Conservation (phyloP, 2,888 invertebrate species). For the Cynaeus angustus region DNA sequence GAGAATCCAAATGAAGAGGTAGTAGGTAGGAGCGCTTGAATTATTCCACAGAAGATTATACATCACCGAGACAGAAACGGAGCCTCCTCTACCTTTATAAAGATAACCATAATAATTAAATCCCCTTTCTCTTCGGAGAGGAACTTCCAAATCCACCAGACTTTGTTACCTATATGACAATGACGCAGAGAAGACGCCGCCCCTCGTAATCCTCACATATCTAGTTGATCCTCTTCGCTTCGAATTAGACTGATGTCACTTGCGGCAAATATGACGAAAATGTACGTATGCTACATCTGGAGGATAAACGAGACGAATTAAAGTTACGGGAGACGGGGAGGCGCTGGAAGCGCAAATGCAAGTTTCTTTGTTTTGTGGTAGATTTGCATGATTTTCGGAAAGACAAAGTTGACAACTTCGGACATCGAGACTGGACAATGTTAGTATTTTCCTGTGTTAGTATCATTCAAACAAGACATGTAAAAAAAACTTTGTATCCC, state of each 20-base stretch:
- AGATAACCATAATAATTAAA: constrained; percentile 72
- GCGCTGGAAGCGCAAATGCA: neutral
- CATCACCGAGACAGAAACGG: constrained; percentile 67
- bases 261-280: constrained; percentile 47
- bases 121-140: constrained; percentile 58
- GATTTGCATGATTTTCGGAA: neutral
- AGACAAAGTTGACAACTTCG: no score
- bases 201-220: constrained; percentile 38
- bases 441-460: no score
- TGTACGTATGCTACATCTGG: constrained; percentile 39
- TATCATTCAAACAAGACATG: no score
- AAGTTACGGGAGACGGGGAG: neutral
- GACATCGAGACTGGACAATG: no score
- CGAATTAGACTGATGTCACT: constrained; percentile 52
- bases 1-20: constrained; percentile 67
- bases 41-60: constrained; percentile 70
- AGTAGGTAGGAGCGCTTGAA: constrained; percentile 64
- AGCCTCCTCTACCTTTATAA: constrained; percentile 67
- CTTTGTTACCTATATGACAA: constrained; percentile 67
- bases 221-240: constrained; percentile 61
- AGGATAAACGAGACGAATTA: constrained; percentile 2
- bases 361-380: neutral
- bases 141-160: constrained; percentile 57
- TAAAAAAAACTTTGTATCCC: no score
- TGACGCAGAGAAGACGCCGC: constrained; percentile 56